A percentile compares a stretch with the other conserved stretches of the same genome.
These are phyloP conservation scores for Clusia tigrina DNA, from an alignment of 2,888 invertebrate genomes.

Conservation along the genomic window DNA sequence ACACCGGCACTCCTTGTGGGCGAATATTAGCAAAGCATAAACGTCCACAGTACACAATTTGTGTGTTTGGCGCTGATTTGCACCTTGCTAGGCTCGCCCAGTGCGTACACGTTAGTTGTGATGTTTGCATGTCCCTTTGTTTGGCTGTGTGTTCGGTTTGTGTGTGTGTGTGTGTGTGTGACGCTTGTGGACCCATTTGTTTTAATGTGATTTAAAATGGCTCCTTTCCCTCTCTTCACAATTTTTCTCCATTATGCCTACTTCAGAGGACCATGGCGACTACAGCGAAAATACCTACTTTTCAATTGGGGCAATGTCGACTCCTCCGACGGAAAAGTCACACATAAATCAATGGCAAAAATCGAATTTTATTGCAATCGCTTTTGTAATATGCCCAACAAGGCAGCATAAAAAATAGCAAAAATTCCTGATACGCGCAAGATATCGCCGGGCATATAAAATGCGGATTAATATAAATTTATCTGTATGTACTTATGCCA, in stretches of 20 bases:
- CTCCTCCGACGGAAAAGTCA: too few species aligned
- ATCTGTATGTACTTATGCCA: constrained; percentile 6
- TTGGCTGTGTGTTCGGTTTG: constrained; percentile 30
- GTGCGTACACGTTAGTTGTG: too few species aligned
- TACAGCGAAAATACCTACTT: too few species aligned
- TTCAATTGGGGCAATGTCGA: too few species aligned
- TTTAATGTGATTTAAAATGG: not conserved
- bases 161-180: constrained; percentile 34
- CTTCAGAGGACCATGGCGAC: too few species aligned
- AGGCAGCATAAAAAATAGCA: not conserved
- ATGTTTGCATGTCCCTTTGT: too few species aligned
- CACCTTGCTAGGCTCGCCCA: too few species aligned
- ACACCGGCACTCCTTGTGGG: constrained; percentile 20
- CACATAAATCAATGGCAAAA: constrained; percentile 30
- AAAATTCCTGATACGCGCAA: not conserved
- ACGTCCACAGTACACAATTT: constrained; percentile 58
- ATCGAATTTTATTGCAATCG: constrained; percentile 15
- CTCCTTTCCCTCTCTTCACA: not conserved
- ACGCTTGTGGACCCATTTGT: constrained; percentile 26
- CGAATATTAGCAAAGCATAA: constrained; percentile 45
- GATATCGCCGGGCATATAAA: constrained; percentile 25
- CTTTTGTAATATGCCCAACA: constrained; percentile 14
- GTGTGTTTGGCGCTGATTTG: constrained; percentile 28
- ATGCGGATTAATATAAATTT: constrained; percentile 41
- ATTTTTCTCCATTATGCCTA: constrained; percentile 49